phyloP scores from a whole-genome alignment of 2,113 vertebrate genomes.

The Sardina pilchardus region DNA sequence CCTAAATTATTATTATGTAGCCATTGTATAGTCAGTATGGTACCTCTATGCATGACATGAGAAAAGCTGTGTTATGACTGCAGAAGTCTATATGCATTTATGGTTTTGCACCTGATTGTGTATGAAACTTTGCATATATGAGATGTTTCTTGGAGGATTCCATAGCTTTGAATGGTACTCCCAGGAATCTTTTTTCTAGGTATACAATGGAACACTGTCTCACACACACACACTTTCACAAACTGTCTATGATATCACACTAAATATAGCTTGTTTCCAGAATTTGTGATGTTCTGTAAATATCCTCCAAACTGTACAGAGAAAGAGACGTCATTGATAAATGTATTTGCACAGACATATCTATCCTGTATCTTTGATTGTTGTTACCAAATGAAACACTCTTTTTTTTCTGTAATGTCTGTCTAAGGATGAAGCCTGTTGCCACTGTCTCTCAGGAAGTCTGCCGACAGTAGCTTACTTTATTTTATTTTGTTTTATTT shows the following conservation, averaged over 20 bases:
- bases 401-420: conserved; percentile 12
- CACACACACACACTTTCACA: conserved; percentile 28
- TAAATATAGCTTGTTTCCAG: conserved; percentile 41
- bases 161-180: conserved; percentile 50
- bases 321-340: conserved; percentile 15
- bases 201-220: conserved; percentile 40
- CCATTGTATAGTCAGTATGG: conserved; percentile 57
- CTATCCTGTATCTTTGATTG: conserved; percentile 22
- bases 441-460: conserved; percentile 64
- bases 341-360: conserved; percentile 27
- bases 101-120: conserved; percentile 51
- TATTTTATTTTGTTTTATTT: neutral
- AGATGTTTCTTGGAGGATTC: conserved; percentile 15
- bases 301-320: conserved; percentile 43
- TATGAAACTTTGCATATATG: conserved; percentile 41
- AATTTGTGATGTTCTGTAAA: conserved; percentile 46
- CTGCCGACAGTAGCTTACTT: conserved; percentile 46
- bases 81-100: conserved; percentile 63
- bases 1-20: conserved; percentile 59
- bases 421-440: conserved; percentile 47
- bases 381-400: conserved; percentile 16
- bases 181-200: conserved; percentile 41
- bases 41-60: conserved; percentile 69
- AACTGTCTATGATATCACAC: conserved; percentile 29
- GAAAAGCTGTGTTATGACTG: conserved; percentile 55